Evolutionary conservation across 2,797 vertebrate genomes (phyloP), one percentile per base, ranked within the genome.

Genomic region (Lerista edwardsae): DNA sequence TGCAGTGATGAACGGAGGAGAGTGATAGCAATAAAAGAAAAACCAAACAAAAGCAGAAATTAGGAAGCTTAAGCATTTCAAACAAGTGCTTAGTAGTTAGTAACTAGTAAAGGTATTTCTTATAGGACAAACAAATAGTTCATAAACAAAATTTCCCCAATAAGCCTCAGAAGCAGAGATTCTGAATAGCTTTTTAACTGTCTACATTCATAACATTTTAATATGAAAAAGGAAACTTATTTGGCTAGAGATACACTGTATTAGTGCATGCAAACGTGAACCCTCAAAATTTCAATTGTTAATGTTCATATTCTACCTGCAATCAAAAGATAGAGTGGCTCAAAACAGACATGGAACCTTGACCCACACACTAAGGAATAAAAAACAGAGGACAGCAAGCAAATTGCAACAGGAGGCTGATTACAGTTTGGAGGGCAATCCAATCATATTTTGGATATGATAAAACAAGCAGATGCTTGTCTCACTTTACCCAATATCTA

Each of bases 1-100:
- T 98, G 97, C 97, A 99, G 97, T 95, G 96, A 97, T 96, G 98
- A 98, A 97, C 96, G 96, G 94, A 97, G 97, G 97, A 93, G 93
- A 95, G 97, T 98, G 98, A 99, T 97, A 96, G 97, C 96, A 94
- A 97, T 41, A 44, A 79, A 75, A 19, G 98, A 98, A 76, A 95
- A 95, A 94, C 96, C 97, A 98, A 97, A 97, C 97, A 98, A 96
- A 93, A 97, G 96, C 97, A 98, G 96, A 96, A 97, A 97, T 98
- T 98, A 98, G 97, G 97, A 97, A 95, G 96, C 95, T 93, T 95
- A 89, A 96, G 95, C 93, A 95, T 94, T 91, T 91, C 93, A 94
- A 87, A 95, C 69, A 94, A 91, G 93, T 93, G 88, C 89, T 94
- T 93, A 96, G 94, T 95, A 94, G 96, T 93, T 96, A 97, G 94